Conservation (phyloP, 2,888 invertebrate species). For the Lasioglossum malachurum region DNA sequence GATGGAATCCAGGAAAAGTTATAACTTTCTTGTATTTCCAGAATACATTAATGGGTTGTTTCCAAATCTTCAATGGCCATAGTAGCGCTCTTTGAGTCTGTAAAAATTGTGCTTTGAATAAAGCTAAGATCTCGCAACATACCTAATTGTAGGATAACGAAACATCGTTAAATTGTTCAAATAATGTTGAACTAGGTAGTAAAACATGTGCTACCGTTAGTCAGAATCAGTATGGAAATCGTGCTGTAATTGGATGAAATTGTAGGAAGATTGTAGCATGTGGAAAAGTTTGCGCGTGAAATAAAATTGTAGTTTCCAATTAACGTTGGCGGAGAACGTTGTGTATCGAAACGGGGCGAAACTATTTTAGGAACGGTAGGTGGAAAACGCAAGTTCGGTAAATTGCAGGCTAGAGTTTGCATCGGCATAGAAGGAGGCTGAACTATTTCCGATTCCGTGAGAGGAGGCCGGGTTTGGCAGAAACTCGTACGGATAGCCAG, state of each 20-base stretch:
- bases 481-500: not conserved
- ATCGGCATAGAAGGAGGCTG: conserved; percentile 2
- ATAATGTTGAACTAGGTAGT: not conserved
- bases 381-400: conserved; percentile 31
- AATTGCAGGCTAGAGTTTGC: conserved; percentile 43
- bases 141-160: too few relatives aligned
- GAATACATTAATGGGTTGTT: too few relatives aligned
- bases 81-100: too few relatives aligned
- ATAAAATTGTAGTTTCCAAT: not conserved
- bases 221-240: not conserved
- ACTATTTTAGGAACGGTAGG: not conserved
- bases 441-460: conserved; percentile 33
- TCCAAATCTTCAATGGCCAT: too few relatives aligned
- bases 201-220: not conserved
- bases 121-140: too few relatives aligned
- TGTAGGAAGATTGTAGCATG: not conserved
- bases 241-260: not conserved
- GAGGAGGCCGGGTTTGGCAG: conserved; percentile 14
- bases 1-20: too few relatives aligned
- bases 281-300: not conserved
- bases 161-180: not conserved
- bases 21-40: too few relatives aligned
- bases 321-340: not conserved
- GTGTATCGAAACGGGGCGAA: not conserved
- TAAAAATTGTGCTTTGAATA: too few relatives aligned